Percentiles rank a stretch among this genome's conserved stretches.
phyloP scores from a whole-genome alignment of 2,113 vertebrate species.

The Corydoras maculifer region DNA sequence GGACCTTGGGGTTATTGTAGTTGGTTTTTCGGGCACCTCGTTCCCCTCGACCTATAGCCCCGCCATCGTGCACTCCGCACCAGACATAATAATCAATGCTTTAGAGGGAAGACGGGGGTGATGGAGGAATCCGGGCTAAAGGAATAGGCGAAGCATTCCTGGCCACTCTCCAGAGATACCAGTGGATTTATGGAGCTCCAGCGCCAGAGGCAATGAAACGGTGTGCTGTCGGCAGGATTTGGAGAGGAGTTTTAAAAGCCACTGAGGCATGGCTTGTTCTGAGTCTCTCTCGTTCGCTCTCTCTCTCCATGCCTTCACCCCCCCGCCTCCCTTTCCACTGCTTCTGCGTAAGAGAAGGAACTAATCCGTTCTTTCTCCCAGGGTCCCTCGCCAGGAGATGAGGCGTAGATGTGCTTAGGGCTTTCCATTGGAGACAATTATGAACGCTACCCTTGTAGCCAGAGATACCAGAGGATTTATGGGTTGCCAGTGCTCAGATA shows the following conservation, averaged over 20 bases:
- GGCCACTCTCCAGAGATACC: conserved; percentile 40
- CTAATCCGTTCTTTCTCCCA: conserved; percentile 23
- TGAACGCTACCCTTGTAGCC: background rate
- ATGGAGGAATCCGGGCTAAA: conserved; percentile 23
- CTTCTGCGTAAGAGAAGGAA: conserved; percentile 7
- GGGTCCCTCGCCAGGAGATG: conserved; percentile 23
- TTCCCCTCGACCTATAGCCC: background rate
- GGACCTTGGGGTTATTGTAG: conserved; percentile 21
- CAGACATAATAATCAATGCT: conserved; percentile 13
- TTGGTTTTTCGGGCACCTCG: conserved; percentile 9
- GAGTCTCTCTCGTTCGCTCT: conserved; percentile 1
- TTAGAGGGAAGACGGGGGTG: conserved; percentile 3
- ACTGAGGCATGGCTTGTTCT: conserved; percentile 26
- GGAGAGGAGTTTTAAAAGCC: conserved; percentile 40
- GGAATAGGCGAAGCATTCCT: conserved; percentile 25
- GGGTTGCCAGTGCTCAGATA: background rate
- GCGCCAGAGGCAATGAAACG: conserved; percentile 33
- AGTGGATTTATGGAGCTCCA: conserved; percentile 44
- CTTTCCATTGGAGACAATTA: conserved; percentile 36
- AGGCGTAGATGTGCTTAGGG: conserved; percentile 31
- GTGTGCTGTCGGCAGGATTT: conserved; percentile 27
- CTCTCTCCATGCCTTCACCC: conserved; percentile 6
- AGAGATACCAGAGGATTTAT: conserved; percentile 22
- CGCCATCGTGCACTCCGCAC: conserved; percentile 14
- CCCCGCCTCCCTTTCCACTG: background rate